These are phyloP conservation scores for Xenopus borealis DNA, from an alignment of 2,113 vertebrate species.

Conservation along the genomic window DNA sequence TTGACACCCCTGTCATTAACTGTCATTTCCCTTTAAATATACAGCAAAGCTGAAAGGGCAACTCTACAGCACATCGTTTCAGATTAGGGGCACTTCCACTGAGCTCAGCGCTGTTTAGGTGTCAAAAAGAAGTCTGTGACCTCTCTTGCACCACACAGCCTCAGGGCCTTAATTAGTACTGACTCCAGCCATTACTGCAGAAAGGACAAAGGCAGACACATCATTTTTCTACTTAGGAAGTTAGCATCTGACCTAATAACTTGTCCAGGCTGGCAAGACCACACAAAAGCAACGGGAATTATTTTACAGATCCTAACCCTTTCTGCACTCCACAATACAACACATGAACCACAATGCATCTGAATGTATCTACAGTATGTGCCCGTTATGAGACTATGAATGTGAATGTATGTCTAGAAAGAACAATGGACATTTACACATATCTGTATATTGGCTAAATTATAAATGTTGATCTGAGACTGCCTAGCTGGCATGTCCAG, in stretches of 20 bases:
- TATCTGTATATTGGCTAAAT: no score
- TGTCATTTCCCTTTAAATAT: constrained; percentile 81
- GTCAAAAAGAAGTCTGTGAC: constrained; percentile 82
- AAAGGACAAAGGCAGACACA: constrained; percentile 73
- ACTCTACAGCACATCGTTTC: constrained; percentile 77
- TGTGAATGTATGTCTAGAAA: no score
- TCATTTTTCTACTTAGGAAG: constrained; percentile 72
- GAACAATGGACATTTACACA: no score
- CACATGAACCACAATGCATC: constrained; percentile 27
- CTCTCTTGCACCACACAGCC: constrained; percentile 69
- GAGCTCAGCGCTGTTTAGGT: constrained; percentile 76
- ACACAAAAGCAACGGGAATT: constrained; percentile 59
- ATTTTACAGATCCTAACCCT: constrained; percentile 54
- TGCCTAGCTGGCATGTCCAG: no score
- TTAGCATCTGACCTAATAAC: constrained; percentile 76
- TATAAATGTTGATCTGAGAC: no score
- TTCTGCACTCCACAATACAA: constrained; percentile 34
- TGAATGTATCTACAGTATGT: no score
- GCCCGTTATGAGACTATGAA: no score
- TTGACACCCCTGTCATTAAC: constrained; percentile 83
- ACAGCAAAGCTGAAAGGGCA: constrained; percentile 71
- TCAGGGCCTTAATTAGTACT: constrained; percentile 79
- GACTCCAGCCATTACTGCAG: constrained; percentile 75
- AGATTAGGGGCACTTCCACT: constrained; percentile 77
- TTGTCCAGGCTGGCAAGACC: constrained; percentile 69